phyloP scores from a whole-genome alignment of 2,888 invertebrate species.

The Pterobdella sp. region DNA sequence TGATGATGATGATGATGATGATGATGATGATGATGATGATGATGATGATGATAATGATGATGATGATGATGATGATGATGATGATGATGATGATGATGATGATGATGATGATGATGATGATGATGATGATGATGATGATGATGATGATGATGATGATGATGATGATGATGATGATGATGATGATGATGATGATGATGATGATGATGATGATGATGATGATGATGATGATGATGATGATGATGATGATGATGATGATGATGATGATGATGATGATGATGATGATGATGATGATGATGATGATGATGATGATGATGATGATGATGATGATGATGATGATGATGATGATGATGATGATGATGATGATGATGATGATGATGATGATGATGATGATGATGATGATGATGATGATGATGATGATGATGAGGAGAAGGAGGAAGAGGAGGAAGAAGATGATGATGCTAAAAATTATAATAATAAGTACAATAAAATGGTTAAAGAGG shows the following conservation, averaged over 20 bases:
- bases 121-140: constrained; percentile 25
- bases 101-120: constrained; percentile 26
- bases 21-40: constrained; percentile 22
- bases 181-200: constrained; percentile 14
- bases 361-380: constrained; percentile 25
- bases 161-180: constrained; percentile 31
- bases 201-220: constrained; percentile 29
- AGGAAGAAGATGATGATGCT: constrained; percentile 19
- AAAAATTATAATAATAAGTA: not conserved
- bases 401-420: constrained; percentile 20
- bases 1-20: constrained; percentile 26
- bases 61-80: constrained; percentile 15
- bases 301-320: constrained; percentile 25
- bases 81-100: constrained; percentile 27
- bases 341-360: constrained; percentile 11
- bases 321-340: constrained; percentile 22
- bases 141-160: constrained; percentile 30
- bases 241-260: constrained; percentile 27
- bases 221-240: constrained; percentile 17
- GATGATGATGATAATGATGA: constrained; percentile 18
- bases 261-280: constrained; percentile 29
- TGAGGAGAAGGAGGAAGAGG: constrained; percentile 24
- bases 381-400: constrained; percentile 7
- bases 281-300: constrained; percentile 27
- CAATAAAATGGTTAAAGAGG: not conserved